Percentiles rank a stretch among this genome's conserved stretches.
These are phyloP conservation scores for Galeruca laticollis DNA, from an alignment of 2,888 invertebrate genomes.

Conservation along the genomic window DNA sequence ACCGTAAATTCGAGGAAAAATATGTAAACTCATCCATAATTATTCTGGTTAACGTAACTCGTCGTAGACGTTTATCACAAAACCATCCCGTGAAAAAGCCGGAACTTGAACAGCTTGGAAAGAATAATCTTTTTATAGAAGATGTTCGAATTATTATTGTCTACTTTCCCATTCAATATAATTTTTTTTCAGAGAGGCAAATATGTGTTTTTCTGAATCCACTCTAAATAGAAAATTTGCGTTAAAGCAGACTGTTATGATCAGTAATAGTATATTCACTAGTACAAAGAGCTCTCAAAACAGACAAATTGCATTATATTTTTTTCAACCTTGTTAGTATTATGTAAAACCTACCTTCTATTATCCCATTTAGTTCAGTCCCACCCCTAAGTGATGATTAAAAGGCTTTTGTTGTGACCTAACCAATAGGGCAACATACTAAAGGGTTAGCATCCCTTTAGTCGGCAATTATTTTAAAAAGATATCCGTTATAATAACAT, in stretches of 20 bases:
- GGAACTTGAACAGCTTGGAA: too few relatives aligned
- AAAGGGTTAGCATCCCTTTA: conserved; percentile 49
- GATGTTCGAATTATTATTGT: too few relatives aligned
- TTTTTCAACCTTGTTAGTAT: conserved; percentile 53
- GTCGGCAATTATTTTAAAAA: conserved; percentile 59
- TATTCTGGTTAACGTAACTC: too few relatives aligned
- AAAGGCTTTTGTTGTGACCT: conserved; percentile 51
- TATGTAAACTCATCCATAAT: too few relatives aligned
- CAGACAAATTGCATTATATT: conserved; percentile 47
- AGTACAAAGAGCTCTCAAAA: background rate
- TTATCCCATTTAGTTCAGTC: conserved; percentile 46
- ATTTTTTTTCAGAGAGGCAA: too few relatives aligned
- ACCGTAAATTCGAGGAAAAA: too few relatives aligned
- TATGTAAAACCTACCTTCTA: conserved; percentile 46
- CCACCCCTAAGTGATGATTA: conserved; percentile 57
- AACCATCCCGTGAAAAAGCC: too few relatives aligned
- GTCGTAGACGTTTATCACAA: too few relatives aligned
- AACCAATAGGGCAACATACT: conserved; percentile 51
- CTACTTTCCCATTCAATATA: too few relatives aligned
- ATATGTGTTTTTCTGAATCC: too few relatives aligned
- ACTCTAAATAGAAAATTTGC: background rate
- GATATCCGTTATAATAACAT: conserved; percentile 61
- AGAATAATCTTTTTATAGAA: too few relatives aligned
- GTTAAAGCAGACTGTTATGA: background rate
- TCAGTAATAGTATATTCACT: background rate